Conservation (phyloP, 2,113 vertebrate genomes). For the Aegotheles bennettii region DNA sequence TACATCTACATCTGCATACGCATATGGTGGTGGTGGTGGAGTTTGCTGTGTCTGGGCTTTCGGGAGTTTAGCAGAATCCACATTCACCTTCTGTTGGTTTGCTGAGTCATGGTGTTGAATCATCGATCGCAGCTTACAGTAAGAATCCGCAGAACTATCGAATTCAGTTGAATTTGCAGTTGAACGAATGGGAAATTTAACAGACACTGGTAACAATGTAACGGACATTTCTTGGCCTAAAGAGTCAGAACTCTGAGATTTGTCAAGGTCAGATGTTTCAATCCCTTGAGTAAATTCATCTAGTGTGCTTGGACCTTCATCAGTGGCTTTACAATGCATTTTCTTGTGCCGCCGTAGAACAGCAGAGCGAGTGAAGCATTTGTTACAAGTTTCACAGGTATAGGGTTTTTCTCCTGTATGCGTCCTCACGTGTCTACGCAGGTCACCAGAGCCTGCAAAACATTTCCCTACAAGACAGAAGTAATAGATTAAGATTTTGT, state of each 20-base stretch:
- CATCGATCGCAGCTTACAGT: constrained; percentile 75
- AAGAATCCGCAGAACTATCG: constrained; percentile 17
- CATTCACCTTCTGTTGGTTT: constrained; percentile 66
- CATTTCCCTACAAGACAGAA: constrained; percentile 79
- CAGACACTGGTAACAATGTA: constrained; percentile 43
- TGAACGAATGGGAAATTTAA: constrained; percentile 46
- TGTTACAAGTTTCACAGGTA: constrained; percentile 84
- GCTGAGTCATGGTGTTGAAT: constrained; percentile 64
- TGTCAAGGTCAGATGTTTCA: constrained; percentile 57
- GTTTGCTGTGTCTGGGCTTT: constrained; percentile 61
- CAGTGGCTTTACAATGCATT: constrained; percentile 75
- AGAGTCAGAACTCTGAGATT: constrained; percentile 63
- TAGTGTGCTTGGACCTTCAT: neutral
- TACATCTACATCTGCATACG: constrained; percentile 36
- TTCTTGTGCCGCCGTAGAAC: constrained; percentile 86
- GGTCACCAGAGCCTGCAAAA: constrained; percentile 90
- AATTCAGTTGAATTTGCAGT: neutral
- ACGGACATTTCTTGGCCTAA: constrained; percentile 67
- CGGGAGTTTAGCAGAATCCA: constrained; percentile 65
- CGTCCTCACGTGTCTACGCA: constrained; percentile 88
- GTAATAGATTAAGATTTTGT: neutral
- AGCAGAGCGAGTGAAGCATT: constrained; percentile 90
- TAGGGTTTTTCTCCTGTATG: constrained; percentile 96
- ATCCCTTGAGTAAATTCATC: constrained; percentile 9
- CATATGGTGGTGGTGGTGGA: neutral